Evolutionary conservation across 2,888 invertebrate genomes (phyloP), one percentile per base, ranked within the genome.

Genomic region (Teleiodes luculella): DNA sequence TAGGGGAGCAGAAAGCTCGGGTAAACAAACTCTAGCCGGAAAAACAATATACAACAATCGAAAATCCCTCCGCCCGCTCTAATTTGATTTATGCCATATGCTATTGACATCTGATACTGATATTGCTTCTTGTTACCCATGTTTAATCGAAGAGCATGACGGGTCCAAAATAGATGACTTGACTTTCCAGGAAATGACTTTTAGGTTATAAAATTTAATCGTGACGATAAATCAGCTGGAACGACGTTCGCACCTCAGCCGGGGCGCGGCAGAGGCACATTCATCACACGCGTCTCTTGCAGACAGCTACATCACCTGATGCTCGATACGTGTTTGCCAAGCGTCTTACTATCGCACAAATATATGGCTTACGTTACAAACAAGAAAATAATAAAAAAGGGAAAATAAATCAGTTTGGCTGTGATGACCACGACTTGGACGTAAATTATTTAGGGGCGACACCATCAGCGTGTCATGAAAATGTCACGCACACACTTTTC

Each of bases 21-120:
- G 61, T 70, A 74, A 78, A 78, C 70, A 74, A 69, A 58, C 68
- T 66, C 60, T 57, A 61, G 64, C 57, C 54, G 59, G 30, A 48
- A 48, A 39, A 39, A 39, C 8, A 7, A 24, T 2, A 52, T 16
- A 49, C 35, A 54, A 53, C 39, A 53, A 36, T 24, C 35, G 45
- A 16, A 7, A 37, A 53, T 37, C 36, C 53, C 46, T 30, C 24
- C 41, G 20, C 41, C 8, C 41, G 20, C 41, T 24, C 35, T 49
- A 37, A 37, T 46, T 49, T 49, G 7, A 49, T 37, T 37, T 37
- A 37, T 24, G 49, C 10, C 49, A 37, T 37, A 24, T 37, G 37
- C 7, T 20, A 35, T 48, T 49, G 49, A 37, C 49, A 35, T 11
- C 2, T 10, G 20, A 5, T 28, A 43, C 6, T 28, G 28, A 43